Evolutionary conservation across 2,888 invertebrate species (phyloP), one percentile per base, ranked within the genome.

Genomic region (Plutella xylostella): DNA sequence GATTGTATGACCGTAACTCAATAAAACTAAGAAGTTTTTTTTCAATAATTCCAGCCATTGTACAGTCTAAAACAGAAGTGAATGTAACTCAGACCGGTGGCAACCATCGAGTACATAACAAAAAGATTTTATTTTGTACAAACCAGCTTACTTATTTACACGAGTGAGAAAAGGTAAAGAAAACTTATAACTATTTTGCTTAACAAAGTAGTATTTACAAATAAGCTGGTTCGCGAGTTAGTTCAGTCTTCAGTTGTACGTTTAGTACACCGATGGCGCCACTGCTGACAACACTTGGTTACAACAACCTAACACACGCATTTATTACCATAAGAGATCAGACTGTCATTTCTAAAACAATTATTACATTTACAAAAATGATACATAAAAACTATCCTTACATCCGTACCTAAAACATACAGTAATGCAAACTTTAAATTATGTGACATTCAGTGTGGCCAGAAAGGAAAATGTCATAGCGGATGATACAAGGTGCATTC

Each of bases 251-350:
- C 17, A 17, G 15, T 15, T 15, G 17, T 34, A 34, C 34, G 14
- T n/a, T 15, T 34, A 15, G 34, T 34, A 34, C 34, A 15, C 61
- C 57, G 58, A 51, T 56, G 58, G 56, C 58, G 60, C 58, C n/a
- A n/a, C n/a, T n/a, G n/a, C n/a, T n/a, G n/a, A n/a, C n/a, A n/a
- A n/a, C n/a, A n/a, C n/a, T n/a, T n/a, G n/a, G n/a, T 57, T 53
- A 51, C 54, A 60, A 60, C 65, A 52, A 52, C 48, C 46, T 53
- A 56, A 48, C 55, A 63, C 63, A 58, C 68, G 64, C 68, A 65
- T 58, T 58, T 61, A 64, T 64, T 72, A 82, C 71, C 72, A 61
- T 78, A 80, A 79, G 84, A 84, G 84, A 84, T 84, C 84, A 83
- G 74, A 72, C 74, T 78, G 78, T 74, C 72, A 71, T 72, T 68